A percentile compares a stretch with the other conserved stretches of the same genome.
Conservation (phyloP, 2,113 vertebrate species). For the Hippocampus barbouri region DNA sequence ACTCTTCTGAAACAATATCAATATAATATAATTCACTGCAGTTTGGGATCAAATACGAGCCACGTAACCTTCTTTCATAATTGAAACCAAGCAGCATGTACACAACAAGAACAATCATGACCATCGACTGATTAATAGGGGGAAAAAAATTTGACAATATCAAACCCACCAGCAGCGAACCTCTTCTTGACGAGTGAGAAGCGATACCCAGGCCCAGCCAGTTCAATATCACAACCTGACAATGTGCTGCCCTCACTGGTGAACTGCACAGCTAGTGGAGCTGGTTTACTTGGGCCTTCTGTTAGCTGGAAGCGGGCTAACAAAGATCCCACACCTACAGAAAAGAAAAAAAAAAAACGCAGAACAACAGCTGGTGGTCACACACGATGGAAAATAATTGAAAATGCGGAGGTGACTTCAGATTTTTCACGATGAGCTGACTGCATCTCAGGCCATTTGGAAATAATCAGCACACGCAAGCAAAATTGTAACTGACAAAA, state of each 20-base stretch:
- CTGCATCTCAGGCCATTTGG: neutral
- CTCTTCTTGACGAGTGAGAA: slow-evolving; percentile 98
- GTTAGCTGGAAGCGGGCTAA: slow-evolving; percentile 90
- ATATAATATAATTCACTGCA: too few relatives aligned
- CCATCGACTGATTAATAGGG: too few relatives aligned
- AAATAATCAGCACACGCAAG: too few relatives aligned
- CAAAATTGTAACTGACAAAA: too few relatives aligned
- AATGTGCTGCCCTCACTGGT: slow-evolving; percentile 96
- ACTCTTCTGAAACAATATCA: too few relatives aligned
- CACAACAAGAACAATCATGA: too few relatives aligned
- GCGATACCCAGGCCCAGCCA: slow-evolving; percentile 89
- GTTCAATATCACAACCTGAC: slow-evolving; percentile 92
- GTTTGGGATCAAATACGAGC: too few relatives aligned
- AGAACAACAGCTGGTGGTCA: neutral
- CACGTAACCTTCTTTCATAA: too few relatives aligned
- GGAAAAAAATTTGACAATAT: too few relatives aligned
- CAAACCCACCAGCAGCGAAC: slow-evolving; percentile 87
- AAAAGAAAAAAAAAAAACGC: neutral
- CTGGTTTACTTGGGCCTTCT: slow-evolving; percentile 88
- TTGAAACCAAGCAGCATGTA: too few relatives aligned
- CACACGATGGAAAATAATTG: neutral
- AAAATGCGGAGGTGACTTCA: neutral
- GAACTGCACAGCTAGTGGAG: slow-evolving; percentile 91
- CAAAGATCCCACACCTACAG: slow-evolving; percentile 87
- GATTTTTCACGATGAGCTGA: neutral